A percentile compares a stretch with the other conserved stretches of the same genome.
phyloP scores from a whole-genome alignment of 2,113 vertebrate species.

The Podocnemis expansa region DNA sequence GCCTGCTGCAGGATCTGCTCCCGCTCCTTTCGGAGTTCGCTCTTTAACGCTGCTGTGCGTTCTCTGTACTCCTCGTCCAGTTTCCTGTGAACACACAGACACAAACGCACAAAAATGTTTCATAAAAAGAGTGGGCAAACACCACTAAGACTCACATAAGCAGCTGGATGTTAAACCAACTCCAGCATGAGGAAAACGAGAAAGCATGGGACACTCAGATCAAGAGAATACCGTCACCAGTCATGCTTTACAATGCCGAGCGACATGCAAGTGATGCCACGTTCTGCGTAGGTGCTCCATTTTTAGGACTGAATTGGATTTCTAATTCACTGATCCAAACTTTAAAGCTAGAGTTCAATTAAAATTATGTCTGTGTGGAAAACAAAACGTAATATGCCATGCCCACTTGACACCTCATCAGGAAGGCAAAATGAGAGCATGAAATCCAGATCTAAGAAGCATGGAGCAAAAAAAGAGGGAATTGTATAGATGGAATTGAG shows the following conservation, averaged over 20 bases:
- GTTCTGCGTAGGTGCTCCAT: rapidly evolving
- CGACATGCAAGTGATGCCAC: background rate
- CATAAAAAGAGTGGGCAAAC: rapidly evolving
- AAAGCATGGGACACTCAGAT: background rate
- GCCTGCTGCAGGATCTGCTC: constrained; percentile 91
- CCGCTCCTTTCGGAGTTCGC: constrained; percentile 84
- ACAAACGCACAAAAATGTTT: background rate
- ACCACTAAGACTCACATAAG: rapidly evolving
- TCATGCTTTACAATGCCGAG: rapidly evolving
- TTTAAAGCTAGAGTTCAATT: background rate
- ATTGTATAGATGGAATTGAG: background rate
- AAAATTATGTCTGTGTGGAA: background rate
- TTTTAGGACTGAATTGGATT: background rate
- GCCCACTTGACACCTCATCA: rapidly evolving
- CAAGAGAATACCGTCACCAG: background rate
- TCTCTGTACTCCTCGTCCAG: constrained; percentile 93
- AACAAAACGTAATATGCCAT: background rate
- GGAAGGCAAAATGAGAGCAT: background rate
- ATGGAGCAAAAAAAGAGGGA: background rate
- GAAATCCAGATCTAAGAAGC: background rate
- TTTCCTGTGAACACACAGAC: constrained; percentile 76
- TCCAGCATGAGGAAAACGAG: background rate
- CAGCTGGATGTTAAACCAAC: background rate
- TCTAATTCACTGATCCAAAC: background rate
- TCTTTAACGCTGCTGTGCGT: constrained; percentile 77